These are phyloP conservation scores for Gymnocheta viridis DNA, from an alignment of 2,888 invertebrate species.

Conservation along the genomic window DNA sequence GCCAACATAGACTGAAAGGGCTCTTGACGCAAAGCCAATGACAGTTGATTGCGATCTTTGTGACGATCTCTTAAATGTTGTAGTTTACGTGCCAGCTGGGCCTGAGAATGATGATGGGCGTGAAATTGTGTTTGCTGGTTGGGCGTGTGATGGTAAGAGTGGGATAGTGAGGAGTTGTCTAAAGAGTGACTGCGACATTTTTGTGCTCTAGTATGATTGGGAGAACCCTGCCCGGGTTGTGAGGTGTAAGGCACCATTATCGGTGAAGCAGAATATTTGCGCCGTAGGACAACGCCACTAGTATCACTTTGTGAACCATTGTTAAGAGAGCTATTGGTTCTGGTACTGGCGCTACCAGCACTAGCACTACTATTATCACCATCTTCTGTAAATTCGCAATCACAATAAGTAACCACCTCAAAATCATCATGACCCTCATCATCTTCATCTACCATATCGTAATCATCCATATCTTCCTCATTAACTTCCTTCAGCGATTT, in stretches of 20 bases:
- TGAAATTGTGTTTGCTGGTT: conserved; percentile 67
- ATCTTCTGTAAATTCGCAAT: conserved; percentile 79
- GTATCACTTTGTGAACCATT: conserved; percentile 64
- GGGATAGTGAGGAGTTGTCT: conserved; percentile 75
- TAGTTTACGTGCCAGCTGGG: conserved; percentile 73
- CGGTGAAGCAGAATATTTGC: conserved; percentile 79
- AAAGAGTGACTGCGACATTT: conserved; percentile 80
- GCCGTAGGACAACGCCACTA: conserved; percentile 77
- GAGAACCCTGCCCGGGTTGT: conserved; percentile 19
- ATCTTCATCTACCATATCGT: conserved; percentile 72
- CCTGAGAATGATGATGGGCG: conserved; percentile 62
- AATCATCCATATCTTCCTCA: conserved; percentile 67
- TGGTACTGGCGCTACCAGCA: conserved; percentile 72
- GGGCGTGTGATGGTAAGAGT: conserved; percentile 69
- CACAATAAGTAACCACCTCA: conserved; percentile 76
- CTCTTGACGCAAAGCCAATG: conserved; percentile 80
- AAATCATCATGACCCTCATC: conserved; percentile 80
- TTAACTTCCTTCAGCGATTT: conserved; percentile 52
- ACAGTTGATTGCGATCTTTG: conserved; percentile 78
- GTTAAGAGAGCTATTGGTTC: conserved; percentile 56
- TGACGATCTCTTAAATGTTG: conserved; percentile 73
- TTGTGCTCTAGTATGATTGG: conserved; percentile 71
- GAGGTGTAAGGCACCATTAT: conserved; percentile 74
- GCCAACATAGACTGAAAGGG: conserved; percentile 80
- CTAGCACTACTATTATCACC: conserved; percentile 76